These are phyloP conservation scores for Drosophila falleni DNA, from an alignment of 2,888 invertebrate genomes.

Conservation along the genomic window DNA sequence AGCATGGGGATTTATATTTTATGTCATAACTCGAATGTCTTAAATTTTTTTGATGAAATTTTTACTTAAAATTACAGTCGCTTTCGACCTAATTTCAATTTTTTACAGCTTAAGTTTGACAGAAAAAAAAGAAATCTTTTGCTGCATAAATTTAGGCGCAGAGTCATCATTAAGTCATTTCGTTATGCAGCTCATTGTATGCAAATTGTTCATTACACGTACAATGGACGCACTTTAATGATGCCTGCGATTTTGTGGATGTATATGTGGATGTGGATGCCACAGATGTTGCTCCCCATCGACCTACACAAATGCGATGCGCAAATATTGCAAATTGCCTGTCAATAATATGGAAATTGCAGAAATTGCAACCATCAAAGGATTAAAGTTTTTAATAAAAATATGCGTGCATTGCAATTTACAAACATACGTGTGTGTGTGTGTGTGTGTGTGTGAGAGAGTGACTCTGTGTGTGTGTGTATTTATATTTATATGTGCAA, in stretches of 20 bases:
- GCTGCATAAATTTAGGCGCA: conserved; percentile 19
- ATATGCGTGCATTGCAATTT: conserved; percentile 29
- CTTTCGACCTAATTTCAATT: conserved; percentile 22
- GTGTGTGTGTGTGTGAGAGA: not conserved
- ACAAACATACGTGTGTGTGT: not conserved
- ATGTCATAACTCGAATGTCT: not conserved
- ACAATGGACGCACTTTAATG: conserved; percentile 40
- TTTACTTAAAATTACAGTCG: conserved; percentile 3
- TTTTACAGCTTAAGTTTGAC: not conserved
- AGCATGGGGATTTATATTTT: conserved; percentile 11
- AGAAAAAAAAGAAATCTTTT: conserved; percentile 1
- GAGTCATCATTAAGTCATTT: conserved; percentile 22
- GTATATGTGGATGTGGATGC: conserved; percentile 4
- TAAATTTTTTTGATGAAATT: conserved; percentile 2
- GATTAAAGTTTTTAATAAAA: conserved; percentile 45
- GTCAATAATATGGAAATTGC: conserved; percentile 67
- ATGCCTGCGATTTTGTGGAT: conserved; percentile 10
- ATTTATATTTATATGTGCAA: conserved; percentile 36
- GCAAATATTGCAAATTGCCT: conserved; percentile 69
- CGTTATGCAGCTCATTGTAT: conserved; percentile 34
- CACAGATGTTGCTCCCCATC: conserved; percentile 14
- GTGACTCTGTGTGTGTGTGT: conserved; percentile 5
- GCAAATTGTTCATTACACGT: conserved; percentile 51
- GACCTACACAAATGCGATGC: conserved; percentile 35
- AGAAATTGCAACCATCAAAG: conserved; percentile 55